A percentile compares a stretch with the other conserved stretches of the same genome.
These are phyloP conservation scores for Carassius carassius DNA, from an alignment of 2,113 vertebrate genomes.

Conservation along the genomic window DNA sequence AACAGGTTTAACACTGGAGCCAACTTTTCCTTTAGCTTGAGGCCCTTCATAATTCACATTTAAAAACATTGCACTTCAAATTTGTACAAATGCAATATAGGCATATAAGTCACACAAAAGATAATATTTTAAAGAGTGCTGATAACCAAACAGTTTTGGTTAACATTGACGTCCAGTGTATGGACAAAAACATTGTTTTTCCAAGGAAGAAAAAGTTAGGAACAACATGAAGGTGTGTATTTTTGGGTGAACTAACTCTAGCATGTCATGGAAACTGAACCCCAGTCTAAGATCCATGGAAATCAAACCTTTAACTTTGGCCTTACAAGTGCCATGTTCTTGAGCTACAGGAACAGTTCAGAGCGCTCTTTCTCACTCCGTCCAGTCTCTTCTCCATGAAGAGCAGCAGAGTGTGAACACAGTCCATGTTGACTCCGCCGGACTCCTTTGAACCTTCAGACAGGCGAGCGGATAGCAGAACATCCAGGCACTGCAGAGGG, in stretches of 20 bases:
- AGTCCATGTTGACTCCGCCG: no score
- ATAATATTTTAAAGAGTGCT: not conserved
- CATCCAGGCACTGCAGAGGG: constrained; percentile 79
- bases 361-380: no score
- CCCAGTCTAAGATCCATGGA: no score
- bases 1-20: constrained; percentile 80
- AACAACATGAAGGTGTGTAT: not conserved
- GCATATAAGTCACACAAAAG: not conserved
- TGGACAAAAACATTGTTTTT: not conserved
- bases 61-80: not conserved
- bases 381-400: no score
- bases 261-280: no score
- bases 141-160: not conserved
- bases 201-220: not conserved
- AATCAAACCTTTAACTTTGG: no score
- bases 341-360: no score
- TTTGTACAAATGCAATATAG: not conserved
- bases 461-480: constrained; percentile 67
- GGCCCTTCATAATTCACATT: constrained; percentile 61
- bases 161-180: not conserved
- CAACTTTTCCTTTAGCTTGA: constrained; percentile 77
- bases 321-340: no score
- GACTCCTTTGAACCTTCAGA: no score
- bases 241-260: no score
- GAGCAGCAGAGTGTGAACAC: no score